Evolutionary conservation across 1,140 invertebrate species (phyloP).

Genomic region (Aethina tumida): DNA sequence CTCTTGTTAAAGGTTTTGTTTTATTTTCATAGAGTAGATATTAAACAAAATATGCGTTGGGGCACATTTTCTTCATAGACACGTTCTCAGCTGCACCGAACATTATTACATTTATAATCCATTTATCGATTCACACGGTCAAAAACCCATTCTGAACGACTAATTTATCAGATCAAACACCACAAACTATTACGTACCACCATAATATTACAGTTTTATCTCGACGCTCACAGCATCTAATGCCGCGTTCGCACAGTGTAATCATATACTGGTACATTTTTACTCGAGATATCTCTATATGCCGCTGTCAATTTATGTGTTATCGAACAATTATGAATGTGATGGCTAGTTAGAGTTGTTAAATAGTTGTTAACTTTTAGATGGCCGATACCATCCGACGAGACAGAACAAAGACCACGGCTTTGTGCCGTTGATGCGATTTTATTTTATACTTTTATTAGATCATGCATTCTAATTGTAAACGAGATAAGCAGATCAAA

Average conservation of each 20-base stretch:
- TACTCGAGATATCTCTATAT: constrained; percentile 27
- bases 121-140: constrained; percentile 31
- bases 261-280: constrained; percentile 24
- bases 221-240: constrained; percentile 10
- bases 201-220: constrained; percentile 25
- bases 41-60: too few species aligned
- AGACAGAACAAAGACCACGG: not conserved
- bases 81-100: too few species aligned
- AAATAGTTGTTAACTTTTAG: constrained; percentile 29
- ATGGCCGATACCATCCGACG: constrained; percentile 19
- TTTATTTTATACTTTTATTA: constrained; percentile 10
- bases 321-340: constrained; percentile 32
- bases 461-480: constrained; percentile 3
- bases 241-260: constrained; percentile 20
- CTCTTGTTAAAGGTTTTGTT: too few species aligned
- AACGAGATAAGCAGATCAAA: constrained; percentile 12
- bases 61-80: constrained; percentile 14
- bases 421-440: not conserved
- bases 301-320: constrained; percentile 30
- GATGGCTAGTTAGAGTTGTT: constrained; percentile 30
- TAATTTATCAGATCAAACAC: constrained; percentile 30
- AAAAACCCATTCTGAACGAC: constrained; percentile 25
- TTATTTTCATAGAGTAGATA: too few species aligned
- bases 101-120: constrained; percentile 28
- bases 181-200: constrained; percentile 21